phyloP scores from a whole-genome alignment of 2,797 vertebrate species.

The Florisuga fusca region DNA sequence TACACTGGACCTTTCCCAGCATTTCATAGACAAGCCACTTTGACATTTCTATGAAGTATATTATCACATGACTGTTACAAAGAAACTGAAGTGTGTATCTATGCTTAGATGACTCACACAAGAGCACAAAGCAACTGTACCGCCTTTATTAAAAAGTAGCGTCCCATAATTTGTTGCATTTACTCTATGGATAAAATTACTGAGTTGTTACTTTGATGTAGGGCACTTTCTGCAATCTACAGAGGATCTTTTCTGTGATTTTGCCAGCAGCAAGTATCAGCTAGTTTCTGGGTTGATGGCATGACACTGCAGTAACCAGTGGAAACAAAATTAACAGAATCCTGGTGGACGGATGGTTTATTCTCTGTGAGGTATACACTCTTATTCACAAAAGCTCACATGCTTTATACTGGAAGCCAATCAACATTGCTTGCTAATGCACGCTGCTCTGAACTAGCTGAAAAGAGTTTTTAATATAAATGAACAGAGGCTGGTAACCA shows the following conservation, averaged over 20 bases:
- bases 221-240: not conserved
- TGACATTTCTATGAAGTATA: not conserved
- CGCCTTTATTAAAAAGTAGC: not conserved
- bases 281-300: not conserved
- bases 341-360: not conserved
- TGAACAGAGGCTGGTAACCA: not conserved
- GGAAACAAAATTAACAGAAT: not conserved
- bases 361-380: not conserved
- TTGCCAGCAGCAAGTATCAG: not conserved
- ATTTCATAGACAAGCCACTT: not conserved
- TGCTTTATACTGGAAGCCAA: not conserved
- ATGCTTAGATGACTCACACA: not conserved
- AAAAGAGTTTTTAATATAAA: not conserved
- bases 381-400: not conserved
- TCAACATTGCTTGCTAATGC: not conserved
- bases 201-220: not conserved
- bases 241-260: not conserved
- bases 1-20: not conserved
- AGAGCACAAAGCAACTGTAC: not conserved
- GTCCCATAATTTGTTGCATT: not conserved
- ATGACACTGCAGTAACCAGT: not conserved
- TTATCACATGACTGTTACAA: not conserved
- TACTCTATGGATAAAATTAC: not conserved
- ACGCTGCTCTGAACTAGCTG: not conserved
- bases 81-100: not conserved